Percentiles rank a stretch among this genome's conserved stretches.
Conservation (phyloP, 2,888 invertebrate genomes). For the Rhopalosiphum nymphaeae region DNA sequence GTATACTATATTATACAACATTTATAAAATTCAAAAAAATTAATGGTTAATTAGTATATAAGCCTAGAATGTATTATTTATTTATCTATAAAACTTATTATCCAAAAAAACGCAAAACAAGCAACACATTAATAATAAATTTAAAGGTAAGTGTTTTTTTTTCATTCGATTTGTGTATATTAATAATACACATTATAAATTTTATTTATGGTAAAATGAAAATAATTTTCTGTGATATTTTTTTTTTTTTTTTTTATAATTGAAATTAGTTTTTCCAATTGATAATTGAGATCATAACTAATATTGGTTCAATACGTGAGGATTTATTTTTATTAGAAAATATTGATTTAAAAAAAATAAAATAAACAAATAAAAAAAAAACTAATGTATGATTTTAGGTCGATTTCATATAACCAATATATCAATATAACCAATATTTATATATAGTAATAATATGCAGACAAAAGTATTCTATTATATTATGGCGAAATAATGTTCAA, state of each 20-base stretch:
- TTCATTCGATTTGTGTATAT: not conserved
- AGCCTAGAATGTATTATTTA: not conserved
- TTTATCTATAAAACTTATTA: not conserved
- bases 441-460: not conserved
- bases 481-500: not conserved
- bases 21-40: not conserved
- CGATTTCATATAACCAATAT: not conserved
- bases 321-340: not conserved
- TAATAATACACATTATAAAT: not conserved
- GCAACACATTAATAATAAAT: not conserved
- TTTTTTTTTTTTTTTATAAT: not conserved
- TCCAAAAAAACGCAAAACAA: not conserved
- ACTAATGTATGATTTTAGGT: not conserved
- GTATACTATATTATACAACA: not conserved
- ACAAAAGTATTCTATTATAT: not conserved
- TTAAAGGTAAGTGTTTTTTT: not conserved
- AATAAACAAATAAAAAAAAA: not conserved
- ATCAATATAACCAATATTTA: not conserved
- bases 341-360: not conserved
- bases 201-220: not conserved
- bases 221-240: not conserved
- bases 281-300: not conserved
- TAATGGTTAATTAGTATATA: not conserved
- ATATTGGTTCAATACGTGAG: not conserved
- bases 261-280: not conserved